Evolutionary conservation across 2,888 invertebrate species (phyloP), one percentile per base, ranked within the genome.

Genomic region (Selenia dentaria): DNA sequence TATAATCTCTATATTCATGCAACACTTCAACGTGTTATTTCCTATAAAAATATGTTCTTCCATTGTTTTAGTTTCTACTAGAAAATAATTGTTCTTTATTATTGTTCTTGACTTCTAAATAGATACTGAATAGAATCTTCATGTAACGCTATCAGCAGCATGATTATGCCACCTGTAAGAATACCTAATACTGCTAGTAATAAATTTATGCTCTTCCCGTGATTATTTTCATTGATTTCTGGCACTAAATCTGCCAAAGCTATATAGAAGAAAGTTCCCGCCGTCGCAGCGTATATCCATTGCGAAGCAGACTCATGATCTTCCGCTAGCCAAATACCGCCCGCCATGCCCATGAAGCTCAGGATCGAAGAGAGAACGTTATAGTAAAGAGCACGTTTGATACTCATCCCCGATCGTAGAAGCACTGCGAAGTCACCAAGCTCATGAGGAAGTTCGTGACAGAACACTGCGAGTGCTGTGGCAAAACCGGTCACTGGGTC

Each of bases 391-490:
- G 96, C 96, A 35, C 94, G 92, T 51, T 90, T 92, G 37, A 95
- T 92, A 27, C 92, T 92, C 92, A 96, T 95, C 0, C 96, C 96
- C 0, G 95, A 94, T 50, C 94, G 93, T n/a, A 96, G 81, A 24
- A 96, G 78, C 33, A 96, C 92, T 0, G 96, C 96, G 74, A 96
- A 96, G 77, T 96, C 96, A 1, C 96, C 96, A 10, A 96, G 86
- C 76, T 96, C 96, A 68, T 96, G 96, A 0, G 96, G 96, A 27
- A 96, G 83, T 70, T 96, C 96, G 66, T 96, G 96, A 64, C 95
- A 96, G 51, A 96, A 92, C 0, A 96, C 95, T 6, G 96, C 96
- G 16, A 96, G 90, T 2, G 95, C 93, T 4, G 96, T 96, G 29
- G 95, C 95, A 49, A 96, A 88, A 1, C 96, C 96, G 0, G 94